These are phyloP conservation scores for Tetranychus piercei DNA, from an alignment of 2,888 invertebrate genomes.

Conservation along the genomic window DNA sequence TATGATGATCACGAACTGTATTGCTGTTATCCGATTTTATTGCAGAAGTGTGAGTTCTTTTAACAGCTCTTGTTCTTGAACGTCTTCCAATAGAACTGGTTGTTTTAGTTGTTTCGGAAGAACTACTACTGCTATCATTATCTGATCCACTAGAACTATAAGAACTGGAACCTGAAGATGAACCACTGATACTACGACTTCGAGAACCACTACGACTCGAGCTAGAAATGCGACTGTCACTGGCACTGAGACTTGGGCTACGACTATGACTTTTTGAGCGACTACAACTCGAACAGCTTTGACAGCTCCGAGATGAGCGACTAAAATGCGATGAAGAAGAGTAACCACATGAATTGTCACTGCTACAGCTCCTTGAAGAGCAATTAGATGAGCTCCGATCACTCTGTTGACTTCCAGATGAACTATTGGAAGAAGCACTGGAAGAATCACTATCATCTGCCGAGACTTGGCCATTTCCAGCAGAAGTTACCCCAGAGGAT, in stretches of 20 bases:
- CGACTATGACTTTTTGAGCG: background rate
- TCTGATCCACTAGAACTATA: conserved; percentile 3
- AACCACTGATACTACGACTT: background rate
- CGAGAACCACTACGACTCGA: background rate
- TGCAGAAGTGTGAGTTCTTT: background rate
- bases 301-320: background rate
- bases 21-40: background rate
- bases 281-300: background rate
- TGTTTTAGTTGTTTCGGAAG: background rate
- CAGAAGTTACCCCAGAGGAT: background rate
- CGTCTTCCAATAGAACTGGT: background rate
- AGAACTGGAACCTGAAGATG: background rate
- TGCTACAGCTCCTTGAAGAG: background rate
- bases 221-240: background rate
- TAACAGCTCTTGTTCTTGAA: background rate
- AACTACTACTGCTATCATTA: conserved; percentile 4
- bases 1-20: background rate
- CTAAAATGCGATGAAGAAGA: background rate
- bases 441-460: background rate
- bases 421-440: background rate
- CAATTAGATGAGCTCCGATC: background rate
- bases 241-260: background rate
- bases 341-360: background rate
- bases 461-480: background rate
- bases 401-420: background rate